A percentile compares a stretch with the other conserved stretches of the same genome.
These are phyloP conservation scores for Cydia splendana DNA, from an alignment of 1,140 invertebrate species.

Conservation along the genomic window DNA sequence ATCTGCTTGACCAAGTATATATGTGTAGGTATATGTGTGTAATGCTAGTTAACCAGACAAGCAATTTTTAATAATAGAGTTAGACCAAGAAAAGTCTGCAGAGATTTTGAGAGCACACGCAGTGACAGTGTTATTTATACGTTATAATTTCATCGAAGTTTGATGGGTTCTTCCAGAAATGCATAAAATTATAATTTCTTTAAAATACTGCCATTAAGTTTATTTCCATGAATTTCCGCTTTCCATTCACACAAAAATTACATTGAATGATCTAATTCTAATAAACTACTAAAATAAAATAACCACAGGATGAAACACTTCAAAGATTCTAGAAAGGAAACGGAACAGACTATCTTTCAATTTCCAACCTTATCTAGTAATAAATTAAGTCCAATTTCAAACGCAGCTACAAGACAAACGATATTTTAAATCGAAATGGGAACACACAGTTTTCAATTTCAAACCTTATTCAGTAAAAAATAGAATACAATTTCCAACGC, in stretches of 20 bases:
- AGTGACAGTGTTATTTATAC: no score
- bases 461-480: not conserved
- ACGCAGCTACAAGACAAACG: not conserved
- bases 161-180: no score
- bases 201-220: no score
- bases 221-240: not conserved
- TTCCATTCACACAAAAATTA: not conserved
- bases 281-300: not conserved
- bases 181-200: no score
- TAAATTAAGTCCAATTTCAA: not conserved
- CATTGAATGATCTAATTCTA: slow-evolving; percentile 13
- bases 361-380: not conserved
- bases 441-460: not conserved
- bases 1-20: no score
- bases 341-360: not conserved
- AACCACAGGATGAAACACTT: slow-evolving; percentile 17
- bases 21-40: no score
- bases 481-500: not conserved
- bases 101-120: no score
- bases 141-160: no score
- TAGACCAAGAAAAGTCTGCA: no score
- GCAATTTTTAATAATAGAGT: no score
- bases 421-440: not conserved
- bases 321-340: slow-evolving; percentile 4
- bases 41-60: no score